These are phyloP conservation scores for Rhodinocichla rosea DNA, from an alignment of 2,113 vertebrate species.

Conservation along the genomic window DNA sequence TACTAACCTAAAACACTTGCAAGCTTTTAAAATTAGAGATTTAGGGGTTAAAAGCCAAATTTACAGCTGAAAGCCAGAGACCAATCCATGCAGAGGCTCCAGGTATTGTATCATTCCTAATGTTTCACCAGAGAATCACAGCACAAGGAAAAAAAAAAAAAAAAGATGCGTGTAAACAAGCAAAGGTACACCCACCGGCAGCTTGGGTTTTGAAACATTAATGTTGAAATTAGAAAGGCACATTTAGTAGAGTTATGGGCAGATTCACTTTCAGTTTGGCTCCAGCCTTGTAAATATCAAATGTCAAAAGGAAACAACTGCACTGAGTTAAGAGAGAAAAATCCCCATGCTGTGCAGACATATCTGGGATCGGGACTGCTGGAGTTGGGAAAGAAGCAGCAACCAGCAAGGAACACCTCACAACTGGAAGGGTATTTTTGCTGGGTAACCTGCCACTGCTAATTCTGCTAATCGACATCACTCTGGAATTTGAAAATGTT, in stretches of 20 bases:
- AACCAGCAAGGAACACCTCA: background rate
- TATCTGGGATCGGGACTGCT: accelerated
- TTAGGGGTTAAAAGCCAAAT: background rate
- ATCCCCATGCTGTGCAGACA: accelerated
- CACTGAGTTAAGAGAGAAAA: background rate
- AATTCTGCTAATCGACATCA: constrained; percentile 50
- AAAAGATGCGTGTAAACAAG: background rate
- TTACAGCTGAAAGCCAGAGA: background rate
- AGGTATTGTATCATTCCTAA: background rate
- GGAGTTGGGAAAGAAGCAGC: background rate
- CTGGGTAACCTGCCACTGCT: background rate
- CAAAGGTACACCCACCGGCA: background rate
- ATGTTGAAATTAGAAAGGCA: constrained; percentile 33
- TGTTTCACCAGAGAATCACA: background rate
- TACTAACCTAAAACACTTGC: background rate
- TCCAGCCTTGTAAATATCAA: constrained; percentile 13
- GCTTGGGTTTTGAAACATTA: constrained; percentile 16
- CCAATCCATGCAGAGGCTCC: background rate
- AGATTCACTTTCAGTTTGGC: constrained; percentile 40
- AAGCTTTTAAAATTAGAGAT: background rate
- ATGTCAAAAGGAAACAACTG: constrained; percentile 6
- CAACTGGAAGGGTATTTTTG: constrained; percentile 14
- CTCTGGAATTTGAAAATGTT: constrained; percentile 41
- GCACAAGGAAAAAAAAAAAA: background rate
- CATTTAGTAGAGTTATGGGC: background rate